These are phyloP conservation scores for Scolopax mira DNA, from an alignment of 2,113 vertebrate genomes.

Conservation along the genomic window DNA sequence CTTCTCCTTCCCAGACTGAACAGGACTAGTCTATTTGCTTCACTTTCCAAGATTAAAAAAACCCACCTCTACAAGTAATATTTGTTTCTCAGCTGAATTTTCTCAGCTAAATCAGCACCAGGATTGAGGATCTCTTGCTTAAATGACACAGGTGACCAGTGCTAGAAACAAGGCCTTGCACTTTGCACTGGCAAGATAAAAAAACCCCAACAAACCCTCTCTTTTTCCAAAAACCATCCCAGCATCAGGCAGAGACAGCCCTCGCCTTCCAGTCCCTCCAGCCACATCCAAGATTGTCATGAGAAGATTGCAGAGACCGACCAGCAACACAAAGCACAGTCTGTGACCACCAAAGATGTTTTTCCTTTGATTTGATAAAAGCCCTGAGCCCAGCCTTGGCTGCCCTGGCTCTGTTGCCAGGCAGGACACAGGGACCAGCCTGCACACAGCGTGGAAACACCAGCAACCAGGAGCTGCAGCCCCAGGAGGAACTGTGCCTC, in stretches of 20 bases:
- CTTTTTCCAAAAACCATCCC: neutral
- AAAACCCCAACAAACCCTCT: too few species aligned
- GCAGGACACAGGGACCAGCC: rapidly evolving
- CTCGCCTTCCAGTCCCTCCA: neutral
- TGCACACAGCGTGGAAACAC: neutral
- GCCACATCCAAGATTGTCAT: rapidly evolving
- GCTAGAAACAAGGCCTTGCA: neutral
- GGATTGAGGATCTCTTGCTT: neutral
- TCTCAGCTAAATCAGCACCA: neutral
- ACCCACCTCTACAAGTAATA: neutral
- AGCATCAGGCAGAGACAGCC: neutral
- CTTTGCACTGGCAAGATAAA: neutral
- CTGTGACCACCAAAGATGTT: neutral
- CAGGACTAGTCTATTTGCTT: neutral
- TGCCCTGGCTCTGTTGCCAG: neutral
- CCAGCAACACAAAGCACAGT: neutral
- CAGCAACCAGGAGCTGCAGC: neutral
- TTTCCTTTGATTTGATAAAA: neutral
- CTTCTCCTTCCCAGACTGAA: neutral
- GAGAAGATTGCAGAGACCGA: neutral
- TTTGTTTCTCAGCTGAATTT: neutral
- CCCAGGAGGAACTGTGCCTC: neutral
- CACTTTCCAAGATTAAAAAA: neutral
- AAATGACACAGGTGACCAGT: rapidly evolving
- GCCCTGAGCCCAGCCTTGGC: neutral